A percentile compares a stretch with the other conserved stretches of the same genome.
Conservation (phyloP, 1,140 invertebrate genomes). For the Musca vetustissima region DNA sequence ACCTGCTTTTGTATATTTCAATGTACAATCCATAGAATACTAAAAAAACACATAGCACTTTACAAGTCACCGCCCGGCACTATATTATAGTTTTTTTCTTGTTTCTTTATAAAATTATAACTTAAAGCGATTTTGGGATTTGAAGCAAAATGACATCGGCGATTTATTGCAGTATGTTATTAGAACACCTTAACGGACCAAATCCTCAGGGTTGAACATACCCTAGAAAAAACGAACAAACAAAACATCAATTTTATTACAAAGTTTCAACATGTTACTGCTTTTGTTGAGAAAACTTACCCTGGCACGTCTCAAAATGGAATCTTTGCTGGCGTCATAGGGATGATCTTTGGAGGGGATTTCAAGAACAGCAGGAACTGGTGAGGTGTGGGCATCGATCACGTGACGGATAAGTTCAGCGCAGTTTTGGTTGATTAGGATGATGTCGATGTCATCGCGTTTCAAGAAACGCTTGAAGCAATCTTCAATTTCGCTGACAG, state of each 20-base stretch:
- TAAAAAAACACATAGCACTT: too few species aligned
- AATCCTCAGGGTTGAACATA: constrained; percentile 85
- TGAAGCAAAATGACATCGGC: too few species aligned
- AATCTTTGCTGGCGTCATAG: constrained; percentile 98
- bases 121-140: too few species aligned
- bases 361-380: constrained; percentile 95
- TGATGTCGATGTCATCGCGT: constrained; percentile 98
- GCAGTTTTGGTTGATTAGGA: constrained; percentile 98
- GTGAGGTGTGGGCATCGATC: constrained; percentile 90
- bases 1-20: too few species aligned
- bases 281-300: constrained; percentile 57
- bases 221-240: constrained; percentile 64
- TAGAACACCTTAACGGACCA: constrained; percentile 55
- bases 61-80: too few species aligned
- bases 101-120: too few species aligned
- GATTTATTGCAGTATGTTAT: too few species aligned
- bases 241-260: background rate
- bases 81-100: too few species aligned
- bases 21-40: too few species aligned
- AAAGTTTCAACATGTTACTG: too few species aligned
- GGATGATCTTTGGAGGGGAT: constrained; percentile 99
- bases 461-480: constrained; percentile 94
- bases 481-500: constrained; percentile 95
- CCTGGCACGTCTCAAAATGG: constrained; percentile 91
- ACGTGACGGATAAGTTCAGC: constrained; percentile 97